Evolutionary conservation across 2,888 invertebrate species (phyloP), one percentile per base, ranked within the genome.

Genomic region (Diogma glabrata): DNA sequence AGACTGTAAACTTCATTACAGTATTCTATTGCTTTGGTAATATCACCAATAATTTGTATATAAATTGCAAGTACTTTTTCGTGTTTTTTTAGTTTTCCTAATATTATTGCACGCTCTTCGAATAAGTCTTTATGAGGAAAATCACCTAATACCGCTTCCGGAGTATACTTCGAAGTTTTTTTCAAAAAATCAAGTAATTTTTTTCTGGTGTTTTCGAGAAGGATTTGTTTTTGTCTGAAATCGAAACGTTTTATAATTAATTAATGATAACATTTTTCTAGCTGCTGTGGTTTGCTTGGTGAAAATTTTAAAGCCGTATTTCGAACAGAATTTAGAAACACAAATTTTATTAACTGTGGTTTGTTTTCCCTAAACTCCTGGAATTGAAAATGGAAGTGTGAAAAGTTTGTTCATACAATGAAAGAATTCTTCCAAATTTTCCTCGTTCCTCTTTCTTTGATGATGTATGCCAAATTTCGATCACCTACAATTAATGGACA

Each of bases 31-130:
- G 97, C 97, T 63, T 83, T 81, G 4, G 81, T 72, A 1, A 87
- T 78, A 66, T 97, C 87, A 36, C 90, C 83, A 52, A 99, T 73
- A 26, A 92, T 81, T 61, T 89, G 84, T 17, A 95, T 82, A 66
- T 96, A 96, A 62, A 99, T 90, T 1, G 87, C 83, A 46, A 99
- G 72, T 0, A 93, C 94, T 65, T 94, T 87, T 62, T 94, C 90
- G 66, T 99, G 96, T 55, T 87, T 65, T 1, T 90, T 91, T 20
- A 96, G 72, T 59, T 88, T 84, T 0, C 95, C 96, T 38, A 96
- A 72, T 54, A 99, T 84, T n/a, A 97, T 77, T 0, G 97, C 96
- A 54, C 94, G 77, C 67, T 97, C 97, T 65, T 96, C 94, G 62
- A 88, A 83, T 60, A 97, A 73, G 52, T 78, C 75, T 60, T 93